Evolutionary conservation across 2,113 vertebrate genomes (phyloP), one percentile per base, ranked within the genome.

Genomic region (Pionites leucogaster): DNA sequence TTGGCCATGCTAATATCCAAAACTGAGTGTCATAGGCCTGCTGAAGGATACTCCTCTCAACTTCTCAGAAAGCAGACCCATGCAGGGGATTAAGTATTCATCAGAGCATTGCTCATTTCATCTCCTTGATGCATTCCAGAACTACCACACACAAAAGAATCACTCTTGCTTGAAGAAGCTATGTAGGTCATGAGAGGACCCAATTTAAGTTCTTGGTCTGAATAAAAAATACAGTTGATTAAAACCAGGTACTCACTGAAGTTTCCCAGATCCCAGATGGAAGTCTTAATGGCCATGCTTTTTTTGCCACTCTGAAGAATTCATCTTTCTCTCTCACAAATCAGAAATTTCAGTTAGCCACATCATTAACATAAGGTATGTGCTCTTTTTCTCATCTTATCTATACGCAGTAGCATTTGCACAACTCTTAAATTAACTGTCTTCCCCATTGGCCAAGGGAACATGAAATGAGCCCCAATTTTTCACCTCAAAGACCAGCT

Each of bases 181-280:
- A 74, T 46, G 67, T 69, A 87, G 75, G 84, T 82, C 67, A 11
- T 35, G 62, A 87, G 89, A 97, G 75, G 70, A 92, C 70, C 82
- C 69, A 89, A 91, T 72, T 97, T 87, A 87, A 79, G 69, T 33
- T 77, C 52, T 75, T 69, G 8, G 52, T 68, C 75, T 77, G 84
- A 91, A 95, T 76, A 82, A 87, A 92, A 96, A 82, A 76, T 47
- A 42, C 27, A 85, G 62, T 49, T 95, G 91, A 91, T 65, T 95
- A 95, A 95, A 92, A 80, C 17, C 91, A 94, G 82, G 70, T 53
- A 90, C 87, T 91, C 0, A 0, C 15, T 95, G 86, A 96, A 85
- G 89, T 71, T 95, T 94, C n/a, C 70, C 89, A 96, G 81, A 91
- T 71, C 70, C 33, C 65, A 91, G 65, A 44, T 28, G 31, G 62